Conservation (phyloP, 2,797 vertebrate genomes). For the Aeoliscus strigatus region DNA sequence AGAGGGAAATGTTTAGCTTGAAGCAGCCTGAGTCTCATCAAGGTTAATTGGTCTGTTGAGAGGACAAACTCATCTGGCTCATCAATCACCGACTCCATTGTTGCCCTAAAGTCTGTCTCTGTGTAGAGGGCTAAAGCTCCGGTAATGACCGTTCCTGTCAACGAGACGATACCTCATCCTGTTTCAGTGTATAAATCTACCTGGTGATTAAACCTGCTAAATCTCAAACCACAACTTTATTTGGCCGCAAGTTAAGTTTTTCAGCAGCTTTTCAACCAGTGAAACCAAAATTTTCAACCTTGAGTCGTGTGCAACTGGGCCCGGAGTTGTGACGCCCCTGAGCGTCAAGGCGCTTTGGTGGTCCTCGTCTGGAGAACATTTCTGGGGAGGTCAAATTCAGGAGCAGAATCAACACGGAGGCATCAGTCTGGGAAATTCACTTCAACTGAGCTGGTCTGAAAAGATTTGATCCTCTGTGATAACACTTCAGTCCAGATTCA, state of each 20-base stretch:
- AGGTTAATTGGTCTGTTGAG: slow-evolving; percentile 82
- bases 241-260: background rate
- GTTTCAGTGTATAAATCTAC: slow-evolving; percentile 49
- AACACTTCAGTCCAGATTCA: too few species aligned
- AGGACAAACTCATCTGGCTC: slow-evolving; percentile 67
- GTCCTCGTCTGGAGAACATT: too few species aligned
- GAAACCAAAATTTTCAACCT: too few species aligned
- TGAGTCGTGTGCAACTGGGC: too few species aligned
- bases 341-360: too few species aligned
- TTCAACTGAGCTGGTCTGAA: too few species aligned
- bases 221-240: slow-evolving; percentile 3
- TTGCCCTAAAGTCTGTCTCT: slow-evolving; percentile 55
- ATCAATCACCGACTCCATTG: slow-evolving; percentile 72
- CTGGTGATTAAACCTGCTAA: slow-evolving; percentile 16
- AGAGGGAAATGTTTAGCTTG: slow-evolving; percentile 71
- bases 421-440: too few species aligned
- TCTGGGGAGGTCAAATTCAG: too few species aligned
- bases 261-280: too few species aligned
- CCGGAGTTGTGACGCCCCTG: too few species aligned
- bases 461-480: too few species aligned
- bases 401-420: too few species aligned
- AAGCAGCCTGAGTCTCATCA: slow-evolving; percentile 74
- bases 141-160: slow-evolving; percentile 58
- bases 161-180: slow-evolving; percentile 44
- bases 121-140: slow-evolving; percentile 23